These are phyloP conservation scores for Glaucopsyche alexis DNA, from an alignment of 2,888 invertebrate species.

Conservation along the genomic window DNA sequence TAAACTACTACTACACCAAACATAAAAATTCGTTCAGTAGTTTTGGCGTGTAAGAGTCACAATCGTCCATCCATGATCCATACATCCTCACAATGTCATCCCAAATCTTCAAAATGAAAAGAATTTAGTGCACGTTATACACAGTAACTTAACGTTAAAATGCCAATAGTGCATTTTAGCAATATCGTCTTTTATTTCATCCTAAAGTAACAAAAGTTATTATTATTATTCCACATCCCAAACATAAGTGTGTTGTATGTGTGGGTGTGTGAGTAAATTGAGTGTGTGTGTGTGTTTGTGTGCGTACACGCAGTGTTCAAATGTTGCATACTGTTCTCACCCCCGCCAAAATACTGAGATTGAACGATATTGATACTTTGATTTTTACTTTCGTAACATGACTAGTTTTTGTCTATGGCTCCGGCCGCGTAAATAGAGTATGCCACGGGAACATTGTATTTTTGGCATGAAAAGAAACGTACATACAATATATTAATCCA, in stretches of 20 bases:
- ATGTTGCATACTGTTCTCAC: constrained; percentile 53
- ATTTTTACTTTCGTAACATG: not conserved
- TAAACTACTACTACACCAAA: too few species aligned
- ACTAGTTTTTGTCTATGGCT: too few species aligned
- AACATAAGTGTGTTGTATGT: constrained; percentile 8
- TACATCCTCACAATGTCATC: not conserved
- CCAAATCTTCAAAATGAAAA: not conserved
- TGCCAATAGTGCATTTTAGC: constrained; percentile 17
- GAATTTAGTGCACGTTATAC: not conserved
- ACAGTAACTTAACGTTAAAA: not conserved
- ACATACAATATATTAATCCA: too few species aligned
- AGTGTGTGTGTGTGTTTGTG: constrained; percentile 38
- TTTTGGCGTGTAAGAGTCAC: too few species aligned
- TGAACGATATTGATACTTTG: constrained; percentile 44
- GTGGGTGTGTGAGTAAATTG: constrained; percentile 34
- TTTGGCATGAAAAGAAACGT: too few species aligned
- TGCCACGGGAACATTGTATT: too few species aligned
- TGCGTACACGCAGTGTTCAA: constrained; percentile 45
- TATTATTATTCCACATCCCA: constrained; percentile 14
- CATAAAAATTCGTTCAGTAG: too few species aligned
- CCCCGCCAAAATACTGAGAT: constrained; percentile 44
- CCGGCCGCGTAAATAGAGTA: too few species aligned
- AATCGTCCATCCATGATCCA: too few species aligned
- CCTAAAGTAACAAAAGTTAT: constrained; percentile 18
- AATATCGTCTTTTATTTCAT: constrained; percentile 12